These are phyloP conservation scores for Myrmecobius fasciatus DNA, from an alignment of 2,113 vertebrate genomes.

Conservation along the genomic window DNA sequence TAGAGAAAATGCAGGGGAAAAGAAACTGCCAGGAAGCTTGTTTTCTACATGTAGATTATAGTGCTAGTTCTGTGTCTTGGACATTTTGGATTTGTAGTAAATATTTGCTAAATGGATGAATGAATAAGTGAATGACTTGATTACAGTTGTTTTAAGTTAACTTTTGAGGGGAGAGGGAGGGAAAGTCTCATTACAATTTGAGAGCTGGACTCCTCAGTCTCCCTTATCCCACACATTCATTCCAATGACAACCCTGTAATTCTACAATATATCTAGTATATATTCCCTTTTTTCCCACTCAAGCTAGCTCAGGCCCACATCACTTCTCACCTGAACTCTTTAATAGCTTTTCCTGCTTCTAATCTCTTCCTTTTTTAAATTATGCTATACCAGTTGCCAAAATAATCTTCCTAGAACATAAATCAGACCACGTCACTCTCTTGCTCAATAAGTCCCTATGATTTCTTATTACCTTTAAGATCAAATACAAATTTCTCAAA, in stretches of 20 bases:
- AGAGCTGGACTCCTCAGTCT: not conserved
- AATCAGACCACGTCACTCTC: not conserved
- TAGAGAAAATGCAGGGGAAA: not conserved
- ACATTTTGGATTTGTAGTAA: not conserved
- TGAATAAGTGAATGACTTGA: not conserved
- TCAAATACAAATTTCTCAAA: not conserved
- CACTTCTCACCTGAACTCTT: not conserved
- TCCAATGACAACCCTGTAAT: not conserved
- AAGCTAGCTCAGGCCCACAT: not conserved
- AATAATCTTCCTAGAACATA: not conserved
- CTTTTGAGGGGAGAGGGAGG: not conserved
- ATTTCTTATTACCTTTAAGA: not conserved
- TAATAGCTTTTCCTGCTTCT: not conserved
- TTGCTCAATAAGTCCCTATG: not conserved
- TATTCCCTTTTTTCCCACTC: not conserved
- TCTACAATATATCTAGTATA: not conserved
- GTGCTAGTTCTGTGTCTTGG: not conserved
- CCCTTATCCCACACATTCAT: not conserved
- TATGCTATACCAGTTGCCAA: not conserved
- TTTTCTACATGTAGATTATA: not conserved
- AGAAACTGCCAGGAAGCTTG: not conserved
- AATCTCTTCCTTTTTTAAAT: not conserved
- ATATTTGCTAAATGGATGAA: not conserved
- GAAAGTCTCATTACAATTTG: not conserved
- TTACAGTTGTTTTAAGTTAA: not conserved